Conservation (phyloP, 2,113 vertebrate species). For the Bettongia penicillata region DNA sequence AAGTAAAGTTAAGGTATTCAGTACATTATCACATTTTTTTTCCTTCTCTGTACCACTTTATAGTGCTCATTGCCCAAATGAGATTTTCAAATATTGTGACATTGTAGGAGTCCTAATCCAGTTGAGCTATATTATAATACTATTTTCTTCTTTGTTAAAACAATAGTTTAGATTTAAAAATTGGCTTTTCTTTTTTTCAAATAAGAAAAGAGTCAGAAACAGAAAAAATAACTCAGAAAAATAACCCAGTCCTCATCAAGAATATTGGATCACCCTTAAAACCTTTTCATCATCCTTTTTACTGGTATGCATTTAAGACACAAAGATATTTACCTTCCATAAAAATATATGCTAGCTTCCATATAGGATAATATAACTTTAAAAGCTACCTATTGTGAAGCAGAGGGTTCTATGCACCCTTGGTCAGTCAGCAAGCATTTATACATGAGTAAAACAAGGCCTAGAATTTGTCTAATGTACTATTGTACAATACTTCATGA, state of each 20-base stretch:
- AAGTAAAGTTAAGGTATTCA: background rate
- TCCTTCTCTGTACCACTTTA: background rate
- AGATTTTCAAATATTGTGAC: conserved; percentile 4
- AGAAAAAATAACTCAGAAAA: conserved; percentile 1
- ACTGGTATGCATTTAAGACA: conserved; percentile 4
- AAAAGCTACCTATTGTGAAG: too few relatives aligned
- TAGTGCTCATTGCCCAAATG: conserved; percentile 38
- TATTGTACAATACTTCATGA: background rate
- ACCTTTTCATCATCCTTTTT: background rate
- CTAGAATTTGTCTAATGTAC: too few relatives aligned
- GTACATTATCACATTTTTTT: background rate
- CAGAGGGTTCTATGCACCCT: too few relatives aligned
- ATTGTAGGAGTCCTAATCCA: background rate
- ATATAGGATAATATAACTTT: too few relatives aligned
- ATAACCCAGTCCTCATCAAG: background rate
- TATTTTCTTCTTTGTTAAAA: background rate
- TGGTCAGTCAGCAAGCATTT: background rate
- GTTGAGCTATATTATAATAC: background rate
- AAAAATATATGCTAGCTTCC: background rate
- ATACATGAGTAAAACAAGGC: background rate
- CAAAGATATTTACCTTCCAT: background rate
- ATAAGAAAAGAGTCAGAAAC: background rate
- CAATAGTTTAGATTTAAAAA: too few relatives aligned
- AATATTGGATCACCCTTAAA: conserved; percentile 4
- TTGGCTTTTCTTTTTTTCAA: too few relatives aligned